Conservation (phyloP, 2,797 vertebrate species). For the Pangasius sanitwongsei region DNA sequence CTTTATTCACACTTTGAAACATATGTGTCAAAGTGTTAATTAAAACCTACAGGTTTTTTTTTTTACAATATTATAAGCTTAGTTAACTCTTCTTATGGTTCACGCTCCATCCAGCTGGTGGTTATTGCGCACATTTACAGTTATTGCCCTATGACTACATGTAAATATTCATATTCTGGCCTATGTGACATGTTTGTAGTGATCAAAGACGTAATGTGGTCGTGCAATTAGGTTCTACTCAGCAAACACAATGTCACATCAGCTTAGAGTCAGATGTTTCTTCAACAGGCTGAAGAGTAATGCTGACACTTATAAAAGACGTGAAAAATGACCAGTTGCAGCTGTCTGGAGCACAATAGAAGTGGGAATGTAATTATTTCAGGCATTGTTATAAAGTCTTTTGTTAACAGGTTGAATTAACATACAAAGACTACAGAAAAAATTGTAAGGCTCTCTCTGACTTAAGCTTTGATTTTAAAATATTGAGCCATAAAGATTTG, state of each 20-base stretch:
- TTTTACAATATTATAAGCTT: neutral
- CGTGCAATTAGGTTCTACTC: neutral
- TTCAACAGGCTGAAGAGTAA: neutral
- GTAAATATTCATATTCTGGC: constrained; percentile 1
- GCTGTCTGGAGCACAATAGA: neutral
- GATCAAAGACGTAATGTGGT: neutral
- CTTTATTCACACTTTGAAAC: neutral
- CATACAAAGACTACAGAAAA: neutral
- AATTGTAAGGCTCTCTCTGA: neutral
- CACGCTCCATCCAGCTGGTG: neutral
- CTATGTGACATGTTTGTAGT: neutral
- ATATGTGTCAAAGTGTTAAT: neutral
- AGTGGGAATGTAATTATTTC: constrained; percentile 9
- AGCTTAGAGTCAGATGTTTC: constrained; percentile 11
- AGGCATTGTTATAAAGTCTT: neutral
- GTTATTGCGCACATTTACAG: neutral
- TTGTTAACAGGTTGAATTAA: neutral
- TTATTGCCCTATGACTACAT: neutral
- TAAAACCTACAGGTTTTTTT: neutral
- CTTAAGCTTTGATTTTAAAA: neutral
- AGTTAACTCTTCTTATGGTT: neutral
- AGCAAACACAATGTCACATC: neutral
- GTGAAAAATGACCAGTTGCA: neutral
- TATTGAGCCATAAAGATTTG: neutral
- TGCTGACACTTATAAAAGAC: neutral